These are phyloP conservation scores for Intellagama lesueurii DNA, from an alignment of 2,797 vertebrate species.

Conservation along the genomic window DNA sequence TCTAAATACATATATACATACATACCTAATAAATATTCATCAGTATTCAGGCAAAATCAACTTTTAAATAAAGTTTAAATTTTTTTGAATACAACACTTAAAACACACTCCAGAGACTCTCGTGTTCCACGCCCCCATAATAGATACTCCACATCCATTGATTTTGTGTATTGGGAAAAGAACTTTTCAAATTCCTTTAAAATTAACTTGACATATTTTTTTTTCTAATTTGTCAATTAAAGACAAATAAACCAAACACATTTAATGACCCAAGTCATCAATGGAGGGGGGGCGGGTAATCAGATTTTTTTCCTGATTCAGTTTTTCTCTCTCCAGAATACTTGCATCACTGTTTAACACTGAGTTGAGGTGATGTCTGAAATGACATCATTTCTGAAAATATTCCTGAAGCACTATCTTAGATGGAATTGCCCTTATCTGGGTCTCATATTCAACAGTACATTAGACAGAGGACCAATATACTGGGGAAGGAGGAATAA, in stretches of 20 bases:
- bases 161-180: background rate
- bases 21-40: background rate
- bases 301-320: too few relatives aligned
- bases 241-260: background rate
- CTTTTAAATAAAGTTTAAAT: background rate
- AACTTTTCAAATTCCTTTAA: background rate
- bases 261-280: background rate
- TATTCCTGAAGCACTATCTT: too few relatives aligned
- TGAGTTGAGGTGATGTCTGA: too few relatives aligned
- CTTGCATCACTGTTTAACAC: background rate
- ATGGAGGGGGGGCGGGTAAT: too few relatives aligned
- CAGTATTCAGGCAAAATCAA: background rate
- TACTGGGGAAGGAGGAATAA: background rate
- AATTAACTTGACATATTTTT: background rate
- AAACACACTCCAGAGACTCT: background rate
- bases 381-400: too few relatives aligned
- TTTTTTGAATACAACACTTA: background rate
- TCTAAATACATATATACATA: background rate
- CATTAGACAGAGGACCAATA: background rate
- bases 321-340: too few relatives aligned
- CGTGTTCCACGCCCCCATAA: background rate
- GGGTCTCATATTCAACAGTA: too few relatives aligned
- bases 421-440: too few relatives aligned
- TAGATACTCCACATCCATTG: background rate
- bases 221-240: background rate